phyloP scores from a whole-genome alignment of 1,140 invertebrate species.

The Hypothenemus hampei region DNA sequence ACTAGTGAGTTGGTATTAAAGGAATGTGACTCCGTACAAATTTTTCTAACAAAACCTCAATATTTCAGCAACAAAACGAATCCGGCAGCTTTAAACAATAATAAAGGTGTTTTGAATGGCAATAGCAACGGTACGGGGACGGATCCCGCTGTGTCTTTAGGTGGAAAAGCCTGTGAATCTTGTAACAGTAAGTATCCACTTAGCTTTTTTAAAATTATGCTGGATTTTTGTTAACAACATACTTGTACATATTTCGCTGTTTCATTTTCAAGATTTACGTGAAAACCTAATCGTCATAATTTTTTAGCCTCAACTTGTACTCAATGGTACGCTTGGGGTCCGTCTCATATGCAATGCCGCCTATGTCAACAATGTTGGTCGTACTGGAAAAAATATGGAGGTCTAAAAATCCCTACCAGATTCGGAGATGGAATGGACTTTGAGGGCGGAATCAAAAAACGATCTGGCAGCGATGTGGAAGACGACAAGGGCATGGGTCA shows the following conservation, averaged over 20 bases:
- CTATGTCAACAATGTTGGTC: constrained; percentile 92
- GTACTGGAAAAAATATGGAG: constrained; percentile 99
- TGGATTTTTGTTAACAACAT: no score
- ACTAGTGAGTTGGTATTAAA: constrained; percentile 63
- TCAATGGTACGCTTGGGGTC: constrained; percentile 97
- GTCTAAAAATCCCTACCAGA: constrained; percentile 70
- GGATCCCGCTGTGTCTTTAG: constrained; percentile 53
- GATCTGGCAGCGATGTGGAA: constrained; percentile 49
- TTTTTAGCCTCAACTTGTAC: constrained; percentile 63
- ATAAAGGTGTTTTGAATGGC: constrained; percentile 62
- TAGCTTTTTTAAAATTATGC: no score
- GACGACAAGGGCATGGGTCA: constrained; percentile 56
- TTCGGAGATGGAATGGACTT: constrained; percentile 56
- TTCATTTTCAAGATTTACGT: no score
- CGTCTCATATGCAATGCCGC: constrained; percentile 81
- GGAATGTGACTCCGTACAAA: neutral
- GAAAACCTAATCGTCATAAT: neutral
- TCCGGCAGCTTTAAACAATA: constrained; percentile 60
- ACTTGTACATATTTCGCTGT: no score
- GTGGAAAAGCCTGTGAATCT: constrained; percentile 74
- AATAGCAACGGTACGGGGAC: constrained; percentile 66
- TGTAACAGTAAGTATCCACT: constrained; percentile 59
- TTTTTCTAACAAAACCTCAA: constrained; percentile 1
- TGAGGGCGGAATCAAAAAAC: constrained; percentile 54
- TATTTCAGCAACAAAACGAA: constrained; percentile 74